Conservation (phyloP, 1,140 invertebrate species). For the Sycophila sp. region DNA sequence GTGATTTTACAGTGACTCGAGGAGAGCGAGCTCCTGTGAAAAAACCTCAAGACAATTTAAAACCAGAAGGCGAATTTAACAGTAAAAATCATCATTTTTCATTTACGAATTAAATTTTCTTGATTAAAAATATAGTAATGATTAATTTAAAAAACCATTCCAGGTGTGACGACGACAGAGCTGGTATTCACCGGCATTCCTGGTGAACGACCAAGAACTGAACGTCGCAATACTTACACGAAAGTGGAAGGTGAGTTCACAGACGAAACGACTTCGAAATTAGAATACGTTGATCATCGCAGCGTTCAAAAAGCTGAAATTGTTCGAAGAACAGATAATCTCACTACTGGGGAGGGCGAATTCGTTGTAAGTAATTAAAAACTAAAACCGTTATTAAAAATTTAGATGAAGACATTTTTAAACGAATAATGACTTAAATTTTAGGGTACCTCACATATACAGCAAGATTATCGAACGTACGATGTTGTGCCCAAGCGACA, state of each 20-base stretch:
- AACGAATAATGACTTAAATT: background rate
- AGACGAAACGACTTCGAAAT: constrained; percentile 73
- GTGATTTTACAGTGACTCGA: constrained; percentile 62
- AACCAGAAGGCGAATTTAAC: constrained; percentile 70
- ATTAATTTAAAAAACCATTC: constrained; percentile 18
- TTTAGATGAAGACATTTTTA: background rate
- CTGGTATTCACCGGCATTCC: constrained; percentile 74
- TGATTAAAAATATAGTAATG: no score
- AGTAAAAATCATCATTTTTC: no score
- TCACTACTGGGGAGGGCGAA: constrained; percentile 71
- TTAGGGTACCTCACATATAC: constrained; percentile 64
- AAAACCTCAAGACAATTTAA: constrained; percentile 59
- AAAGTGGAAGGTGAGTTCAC: constrained; percentile 70
- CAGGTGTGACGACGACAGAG: constrained; percentile 74
- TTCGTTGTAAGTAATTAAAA: constrained; percentile 57
- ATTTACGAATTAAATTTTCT: no score
- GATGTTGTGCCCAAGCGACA: constrained; percentile 54
- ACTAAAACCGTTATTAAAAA: background rate
- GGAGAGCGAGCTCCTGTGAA: constrained; percentile 57
- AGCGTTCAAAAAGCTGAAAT: constrained; percentile 69
- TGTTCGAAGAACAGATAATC: constrained; percentile 72
- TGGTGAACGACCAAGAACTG: constrained; percentile 58
- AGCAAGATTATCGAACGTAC: constrained; percentile 64
- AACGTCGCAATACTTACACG: constrained; percentile 69
- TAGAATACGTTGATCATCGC: constrained; percentile 74